Conservation (phyloP, 2,797 vertebrate species). For the Ctenosaura bakeri region DNA sequence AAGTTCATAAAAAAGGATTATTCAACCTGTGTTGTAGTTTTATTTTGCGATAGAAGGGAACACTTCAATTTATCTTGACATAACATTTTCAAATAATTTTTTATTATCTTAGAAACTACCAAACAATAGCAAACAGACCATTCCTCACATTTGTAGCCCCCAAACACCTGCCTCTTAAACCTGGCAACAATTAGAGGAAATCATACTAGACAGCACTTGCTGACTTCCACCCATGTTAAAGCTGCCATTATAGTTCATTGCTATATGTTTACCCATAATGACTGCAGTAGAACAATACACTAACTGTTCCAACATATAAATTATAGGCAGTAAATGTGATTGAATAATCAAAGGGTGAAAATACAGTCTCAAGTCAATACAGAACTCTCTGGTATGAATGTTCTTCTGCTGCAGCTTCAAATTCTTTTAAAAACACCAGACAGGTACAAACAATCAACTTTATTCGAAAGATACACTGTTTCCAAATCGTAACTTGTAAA, state of each 20-base stretch:
- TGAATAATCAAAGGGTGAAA: background rate
- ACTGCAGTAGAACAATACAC: background rate
- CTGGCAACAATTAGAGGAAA: background rate
- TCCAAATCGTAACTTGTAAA: conserved; percentile 64
- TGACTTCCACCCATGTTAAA: background rate
- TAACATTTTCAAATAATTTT: conserved; percentile 7
- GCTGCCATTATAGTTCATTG: background rate
- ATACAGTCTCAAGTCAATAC: background rate
- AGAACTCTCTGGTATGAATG: background rate
- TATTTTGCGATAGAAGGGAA: conserved; percentile 11
- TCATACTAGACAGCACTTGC: background rate
- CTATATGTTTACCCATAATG: background rate
- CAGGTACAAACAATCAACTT: conserved; percentile 58
- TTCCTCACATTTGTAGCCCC: background rate
- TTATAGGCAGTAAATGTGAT: conserved; percentile 9
- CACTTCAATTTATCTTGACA: conserved; percentile 9
- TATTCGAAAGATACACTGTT: conserved; percentile 51
- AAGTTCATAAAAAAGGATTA: background rate
- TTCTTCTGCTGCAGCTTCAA: background rate
- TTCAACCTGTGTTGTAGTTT: background rate
- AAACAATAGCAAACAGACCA: background rate
- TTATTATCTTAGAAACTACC: conserved; percentile 7
- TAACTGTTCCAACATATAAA: conserved; percentile 1
- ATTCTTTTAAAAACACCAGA: conserved; percentile 23
- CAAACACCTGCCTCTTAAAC: background rate